A percentile compares a stretch with the other conserved stretches of the same genome.
Conservation (phyloP, 2,888 invertebrate genomes). For the Atherix ibis region DNA sequence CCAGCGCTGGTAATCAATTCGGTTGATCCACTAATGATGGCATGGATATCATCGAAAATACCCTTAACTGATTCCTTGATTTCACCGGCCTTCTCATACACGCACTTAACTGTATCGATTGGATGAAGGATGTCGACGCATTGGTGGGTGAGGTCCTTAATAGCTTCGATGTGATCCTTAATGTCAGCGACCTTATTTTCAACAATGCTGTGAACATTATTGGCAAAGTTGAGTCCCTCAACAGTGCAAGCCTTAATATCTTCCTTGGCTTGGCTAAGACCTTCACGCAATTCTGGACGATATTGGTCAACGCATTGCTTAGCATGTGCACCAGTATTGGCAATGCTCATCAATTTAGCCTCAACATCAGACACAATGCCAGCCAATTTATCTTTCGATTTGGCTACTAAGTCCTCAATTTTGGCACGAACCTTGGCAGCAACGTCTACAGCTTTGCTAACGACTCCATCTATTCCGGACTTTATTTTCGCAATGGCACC, state of each 20-base stretch:
- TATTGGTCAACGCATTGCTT: constrained; percentile 1
- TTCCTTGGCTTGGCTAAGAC: not conserved
- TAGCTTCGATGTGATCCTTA: not conserved
- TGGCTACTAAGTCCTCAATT: not conserved
- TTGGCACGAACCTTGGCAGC: not conserved
- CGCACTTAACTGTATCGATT: not conserved
- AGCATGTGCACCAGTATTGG: not conserved
- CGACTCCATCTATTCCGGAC: too few relatives aligned
- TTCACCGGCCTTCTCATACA: not conserved
- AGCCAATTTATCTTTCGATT: not conserved
- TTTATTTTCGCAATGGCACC: too few relatives aligned
- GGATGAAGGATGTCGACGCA: not conserved
- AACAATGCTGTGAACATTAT: constrained; percentile 1
- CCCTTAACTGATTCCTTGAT: not conserved
- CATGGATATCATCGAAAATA: not conserved
- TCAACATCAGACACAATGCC: not conserved
- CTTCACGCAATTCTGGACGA: not conserved
- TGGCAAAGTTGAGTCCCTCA: not conserved
- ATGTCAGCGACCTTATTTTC: not conserved
- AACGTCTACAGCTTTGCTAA: not conserved
- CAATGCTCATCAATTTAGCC: constrained; percentile 1
- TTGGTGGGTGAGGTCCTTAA: not conserved
- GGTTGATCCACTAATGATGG: not conserved
- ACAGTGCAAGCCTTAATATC: not conserved
- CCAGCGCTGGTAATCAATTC: not conserved